Evolutionary conservation across 1,140 invertebrate genomes (phyloP), one percentile per base, ranked within the genome.

Genomic region (Ectropis grisescens): DNA sequence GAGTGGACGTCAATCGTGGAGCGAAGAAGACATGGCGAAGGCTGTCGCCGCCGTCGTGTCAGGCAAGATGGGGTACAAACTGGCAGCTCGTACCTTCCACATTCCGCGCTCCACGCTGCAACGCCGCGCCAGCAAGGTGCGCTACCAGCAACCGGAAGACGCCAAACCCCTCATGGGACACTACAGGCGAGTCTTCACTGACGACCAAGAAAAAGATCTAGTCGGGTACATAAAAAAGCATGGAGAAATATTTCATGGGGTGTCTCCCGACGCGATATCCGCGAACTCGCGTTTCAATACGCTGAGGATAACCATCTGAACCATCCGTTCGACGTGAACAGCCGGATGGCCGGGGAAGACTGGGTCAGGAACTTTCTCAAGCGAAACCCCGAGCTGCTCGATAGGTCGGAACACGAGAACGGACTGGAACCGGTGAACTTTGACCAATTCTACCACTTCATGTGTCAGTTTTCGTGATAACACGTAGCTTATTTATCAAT

Each of bases 1-100:
- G 65, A 82, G 75, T 45, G 71, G 78, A 30, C 67, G 81, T 31
- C 79, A 82, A 58, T 70, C 66, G 23, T 83, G 82, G 82, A 72
- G 51, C 47, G 70, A 80, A 59, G 78, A 81, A 36, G 66, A 76
- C 42, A 83, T 84, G 82, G 69, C 76, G 16, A 68, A 64, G 46
- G 79, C 82, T 14, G 79, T 83, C 8, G 62, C 68, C 10, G 78
- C 76, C 24, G 80, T 84, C 3, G 71, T 83, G 3, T 79, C 72
- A 47, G 79, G 80, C 37, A 74, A 81, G 53, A 82, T 83, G 80
- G 79, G 79, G 12, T 83, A 79, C 56, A 78, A 82, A 35, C 54
- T 80, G 13, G 82, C 82, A 5, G 72, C 75, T 24, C 55, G 75
- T 16, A 81, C 75, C 29, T 78, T 64, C 47, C 76, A 76, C 41